Base-by-base conservation (phyloP, 2,113 vertebrate species). In the Phylloscopus whistleri region DNA sequence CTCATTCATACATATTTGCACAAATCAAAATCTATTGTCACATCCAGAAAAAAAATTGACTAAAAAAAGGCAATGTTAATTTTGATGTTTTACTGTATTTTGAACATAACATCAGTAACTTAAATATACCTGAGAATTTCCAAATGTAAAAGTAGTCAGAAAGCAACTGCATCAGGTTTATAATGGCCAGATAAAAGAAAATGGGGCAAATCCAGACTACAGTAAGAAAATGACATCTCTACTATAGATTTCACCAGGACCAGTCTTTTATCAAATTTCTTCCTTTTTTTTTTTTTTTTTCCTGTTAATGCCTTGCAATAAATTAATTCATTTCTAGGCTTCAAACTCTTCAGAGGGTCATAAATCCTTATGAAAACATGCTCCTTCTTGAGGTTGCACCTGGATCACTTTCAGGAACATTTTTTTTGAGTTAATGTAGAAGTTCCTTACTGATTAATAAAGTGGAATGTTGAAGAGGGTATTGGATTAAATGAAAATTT, bases 361-460 rank as follows among this genome's bases (percentile, higher is more conserved):
- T 95, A 96, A 96, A 95, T 93, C 92, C 79, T 86, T 58, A 63
- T 33, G 76, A 86, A 90, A 81, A 92, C 87, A 78, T 74, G 87
- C 56, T 86, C 28, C 30, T 52, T 94, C 90, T 95, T 96, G 95
- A 96, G 80, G 79, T 10, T 93, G 88, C 92, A 93, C 92, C 92
- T 96, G 92, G 83, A 93, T 93, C 51, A 74, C 68, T 64, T 59
- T n/a, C 31, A 78, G n/a, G 11, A 93, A 80, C 75, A 35, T 85
- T 74, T 91, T 89, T 89, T 75, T 53, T 0, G 14, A 85, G 81
- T 84, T 74, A 2, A 28, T 64, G 28, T 41, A 27, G 26, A 81
- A 86, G 79, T 88, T 96, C 4, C 41, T 81, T 68, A 70, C 83
- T 84, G 64, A 37, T 63, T 93, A 80, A 80, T 80, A 64, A 86